Base-by-base conservation (phyloP, 2,797 vertebrate species). In the Sebastes variabilis region DNA sequence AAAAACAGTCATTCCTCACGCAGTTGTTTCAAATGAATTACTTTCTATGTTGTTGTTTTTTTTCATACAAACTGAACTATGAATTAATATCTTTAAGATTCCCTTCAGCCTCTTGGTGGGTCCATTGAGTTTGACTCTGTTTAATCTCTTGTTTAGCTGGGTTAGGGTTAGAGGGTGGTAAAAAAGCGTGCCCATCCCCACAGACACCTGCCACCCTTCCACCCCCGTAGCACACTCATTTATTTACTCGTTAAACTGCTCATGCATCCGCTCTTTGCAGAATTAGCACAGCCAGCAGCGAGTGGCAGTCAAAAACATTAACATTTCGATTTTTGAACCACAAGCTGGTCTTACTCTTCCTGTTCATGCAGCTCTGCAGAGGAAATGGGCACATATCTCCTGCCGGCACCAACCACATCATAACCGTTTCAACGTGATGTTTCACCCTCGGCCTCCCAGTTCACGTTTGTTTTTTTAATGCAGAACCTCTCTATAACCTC, bases 261-360 rank as follows among this genome's bases (percentile, higher is more conserved):
- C 18, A 2, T 69, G 20, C 56, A 75, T 36, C 42, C 75, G 42
- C 56, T 66, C n/a, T 36, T 62, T 67, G 59, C 77, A 84, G 38
- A 56, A 59, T 7, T 36, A n/a, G 55, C 46, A 16, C 34, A 66
- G 16, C 27, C 22, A 72, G 6, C 46, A 66, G 60, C 3, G 1
- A n/a, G 18, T 72, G 49, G 20, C 54, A 77, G 6, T 34, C 8
- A 42, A 24, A 75, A 67, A 64, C 16, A 38, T 8, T 11, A 22
- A 1, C 32, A 20, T 4, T 81, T 73, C 10, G 5, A 52, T 80
- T 54, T 24, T 18, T 29, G 27, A 83, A 79, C 81, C 85, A 87
- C 87, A 81, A 72, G 72, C 70, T 85, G 88, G 81, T 72, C 66
- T 77, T 84, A 74, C 81, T 81, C 58, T 88, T 90, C 78, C 88